A percentile compares a stretch with the other conserved stretches of the same genome.
Conservation (phyloP, 2,113 vertebrate genomes). For the Archilochus colubris region DNA sequence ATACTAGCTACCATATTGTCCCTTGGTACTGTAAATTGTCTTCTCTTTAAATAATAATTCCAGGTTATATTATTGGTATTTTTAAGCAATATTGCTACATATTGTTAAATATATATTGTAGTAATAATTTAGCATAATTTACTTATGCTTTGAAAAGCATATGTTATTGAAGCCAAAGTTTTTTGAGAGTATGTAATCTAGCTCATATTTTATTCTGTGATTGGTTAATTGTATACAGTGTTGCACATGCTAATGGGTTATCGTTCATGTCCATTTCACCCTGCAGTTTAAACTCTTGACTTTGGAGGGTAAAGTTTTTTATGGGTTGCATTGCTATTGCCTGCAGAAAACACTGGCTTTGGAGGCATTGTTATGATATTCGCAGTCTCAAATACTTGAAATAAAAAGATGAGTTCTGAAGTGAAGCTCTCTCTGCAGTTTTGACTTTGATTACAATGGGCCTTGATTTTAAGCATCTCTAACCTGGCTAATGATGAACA, state of each 20-base stretch:
- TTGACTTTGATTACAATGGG: background rate
- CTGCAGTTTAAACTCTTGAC: slow-evolving; percentile 21
- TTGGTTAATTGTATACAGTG: background rate
- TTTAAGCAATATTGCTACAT: background rate
- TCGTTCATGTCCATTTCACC: background rate
- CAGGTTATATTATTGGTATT: background rate
- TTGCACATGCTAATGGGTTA: background rate
- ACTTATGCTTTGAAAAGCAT: background rate
- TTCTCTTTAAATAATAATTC: background rate
- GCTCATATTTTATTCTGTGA: background rate
- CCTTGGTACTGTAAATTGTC: background rate
- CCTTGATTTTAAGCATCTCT: background rate
- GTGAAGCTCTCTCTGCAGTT: background rate
- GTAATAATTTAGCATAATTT: background rate
- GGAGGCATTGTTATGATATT: background rate
- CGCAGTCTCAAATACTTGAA: background rate
- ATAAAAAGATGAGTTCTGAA: background rate
- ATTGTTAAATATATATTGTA: background rate
- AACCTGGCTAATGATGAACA: background rate
- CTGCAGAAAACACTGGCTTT: background rate
- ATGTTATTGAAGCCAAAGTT: background rate
- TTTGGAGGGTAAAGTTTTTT: background rate
- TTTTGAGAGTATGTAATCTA: background rate
- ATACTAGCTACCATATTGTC: background rate
- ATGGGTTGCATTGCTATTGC: background rate